phyloP scores from a whole-genome alignment of 2,888 invertebrate species.

The Torymus auratus region DNA sequence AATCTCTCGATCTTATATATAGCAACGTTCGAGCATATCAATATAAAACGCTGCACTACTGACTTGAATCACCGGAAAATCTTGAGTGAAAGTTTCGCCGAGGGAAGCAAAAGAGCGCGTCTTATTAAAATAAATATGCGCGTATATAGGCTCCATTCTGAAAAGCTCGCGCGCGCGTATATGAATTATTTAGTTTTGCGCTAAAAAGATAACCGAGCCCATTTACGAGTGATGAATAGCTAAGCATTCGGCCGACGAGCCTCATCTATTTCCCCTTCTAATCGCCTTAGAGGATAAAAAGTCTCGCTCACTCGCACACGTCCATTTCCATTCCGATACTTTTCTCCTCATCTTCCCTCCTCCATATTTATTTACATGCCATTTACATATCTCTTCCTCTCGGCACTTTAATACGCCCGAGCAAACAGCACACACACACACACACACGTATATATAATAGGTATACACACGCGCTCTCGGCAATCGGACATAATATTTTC shows the following conservation, averaged over 20 bases:
- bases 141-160: too few relatives aligned
- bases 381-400: constrained; percentile 56
- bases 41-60: too few relatives aligned
- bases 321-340: constrained; percentile 5
- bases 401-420: constrained; percentile 45
- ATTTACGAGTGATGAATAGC: background rate
- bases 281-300: constrained; percentile 15
- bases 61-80: too few relatives aligned
- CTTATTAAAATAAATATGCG: too few relatives aligned
- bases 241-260: background rate
- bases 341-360: constrained; percentile 9
- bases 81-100: too few relatives aligned
- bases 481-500: constrained; percentile 46
- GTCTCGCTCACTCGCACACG: background rate
- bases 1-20: too few relatives aligned
- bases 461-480: background rate
- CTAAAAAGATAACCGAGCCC: background rate
- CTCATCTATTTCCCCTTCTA: constrained; percentile 6
- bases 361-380: constrained; percentile 43
- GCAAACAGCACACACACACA: constrained; percentile 6
- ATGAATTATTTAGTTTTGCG: background rate
- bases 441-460: too few relatives aligned
- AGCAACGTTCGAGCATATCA: too few relatives aligned
- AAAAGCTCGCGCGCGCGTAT: too few relatives aligned
- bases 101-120: too few relatives aligned